Percentiles rank a stretch among this genome's conserved stretches.
These are phyloP conservation scores for Streblospio benedicti DNA, from an alignment of 1,140 invertebrate species.

Conservation along the genomic window DNA sequence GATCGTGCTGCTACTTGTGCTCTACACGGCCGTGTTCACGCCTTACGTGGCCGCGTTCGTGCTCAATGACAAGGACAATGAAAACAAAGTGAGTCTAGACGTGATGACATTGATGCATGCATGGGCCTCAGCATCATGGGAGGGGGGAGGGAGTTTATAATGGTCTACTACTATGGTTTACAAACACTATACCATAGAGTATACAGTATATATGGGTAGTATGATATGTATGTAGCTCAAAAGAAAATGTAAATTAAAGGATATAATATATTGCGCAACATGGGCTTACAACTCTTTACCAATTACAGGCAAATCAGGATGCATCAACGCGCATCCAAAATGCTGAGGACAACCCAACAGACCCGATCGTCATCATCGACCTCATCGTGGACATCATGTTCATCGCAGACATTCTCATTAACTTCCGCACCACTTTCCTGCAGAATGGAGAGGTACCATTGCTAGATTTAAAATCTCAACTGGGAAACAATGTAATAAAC, in stretches of 20 bases:
- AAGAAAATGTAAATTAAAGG: no score
- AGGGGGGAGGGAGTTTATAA: no score
- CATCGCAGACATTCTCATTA: conserved; percentile 47
- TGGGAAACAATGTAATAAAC: no score
- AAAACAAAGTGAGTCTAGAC: background rate
- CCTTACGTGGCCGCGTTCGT: conserved; percentile 97
- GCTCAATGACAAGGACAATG: conserved; percentile 62
- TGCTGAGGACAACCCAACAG: conserved; percentile 29
- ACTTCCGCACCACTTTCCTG: conserved; percentile 47
- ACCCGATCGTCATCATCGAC: conserved; percentile 46
- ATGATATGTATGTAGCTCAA: no score
- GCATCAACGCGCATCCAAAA: conserved; percentile 29
- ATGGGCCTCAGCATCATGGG: no score
- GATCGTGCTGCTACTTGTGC: conserved; percentile 90
- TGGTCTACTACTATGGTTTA: no score
- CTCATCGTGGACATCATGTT: conserved; percentile 48
- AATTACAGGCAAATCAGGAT: conserved; percentile 37
- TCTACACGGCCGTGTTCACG: conserved; percentile 98
- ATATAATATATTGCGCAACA: no score
- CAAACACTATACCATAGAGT: no score
- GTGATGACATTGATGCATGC: background rate
- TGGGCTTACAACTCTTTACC: no score
- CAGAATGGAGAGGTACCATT: conserved; percentile 45
- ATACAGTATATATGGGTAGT: no score
- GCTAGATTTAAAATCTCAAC: no score